Evolutionary conservation across 2,113 vertebrate genomes (phyloP), one percentile per base, ranked within the genome.

Genomic region (Alectura lathami): DNA sequence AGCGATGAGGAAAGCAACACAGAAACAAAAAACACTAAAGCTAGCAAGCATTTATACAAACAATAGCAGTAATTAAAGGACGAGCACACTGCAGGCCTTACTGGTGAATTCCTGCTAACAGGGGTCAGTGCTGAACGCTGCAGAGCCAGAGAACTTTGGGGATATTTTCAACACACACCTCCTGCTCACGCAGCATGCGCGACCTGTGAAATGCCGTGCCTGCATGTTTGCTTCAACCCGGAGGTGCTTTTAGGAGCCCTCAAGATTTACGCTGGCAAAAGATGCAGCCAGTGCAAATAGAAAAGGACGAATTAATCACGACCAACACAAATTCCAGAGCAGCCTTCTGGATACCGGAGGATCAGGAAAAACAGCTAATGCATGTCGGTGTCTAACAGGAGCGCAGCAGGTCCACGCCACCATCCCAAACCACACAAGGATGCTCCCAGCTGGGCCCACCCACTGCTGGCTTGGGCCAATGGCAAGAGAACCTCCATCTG

Each of bases 401-500:
- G 17, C 38, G 57, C 3, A 22, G n/a, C 0, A 0, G 81, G 23
- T 43, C 74, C 64, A 80, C 59, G 62, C 3, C 47, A 78, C 29
- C 38, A 67, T 30, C 29, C 15, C 20, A 50, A 45, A 70, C 4
- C 4, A 3, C 1, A 22, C 0, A 51, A 54, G 29, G 50, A 73
- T 29, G 26, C 57, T 50, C 21, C 18, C 29, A 50, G 38, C 42
- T 42, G 42, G 67, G 36, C 11, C 40, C 64, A 17, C 2, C 13
- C 30, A 23, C 2, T 0, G 0, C 10, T n/a, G 69, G 2, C 0
- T 23, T 36, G 11, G 15, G 30, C 27, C 18, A 16, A 15, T 2
- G 3, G 17, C 12, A 64, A 75, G 68, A 54, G 15, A 53, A 10
- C 32, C 22, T 83, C 13, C 34, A 56, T 2, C 30, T 66, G 24